These are phyloP conservation scores for Lepidothrix coronata DNA, from an alignment of 2,113 vertebrate species.

Conservation along the genomic window DNA sequence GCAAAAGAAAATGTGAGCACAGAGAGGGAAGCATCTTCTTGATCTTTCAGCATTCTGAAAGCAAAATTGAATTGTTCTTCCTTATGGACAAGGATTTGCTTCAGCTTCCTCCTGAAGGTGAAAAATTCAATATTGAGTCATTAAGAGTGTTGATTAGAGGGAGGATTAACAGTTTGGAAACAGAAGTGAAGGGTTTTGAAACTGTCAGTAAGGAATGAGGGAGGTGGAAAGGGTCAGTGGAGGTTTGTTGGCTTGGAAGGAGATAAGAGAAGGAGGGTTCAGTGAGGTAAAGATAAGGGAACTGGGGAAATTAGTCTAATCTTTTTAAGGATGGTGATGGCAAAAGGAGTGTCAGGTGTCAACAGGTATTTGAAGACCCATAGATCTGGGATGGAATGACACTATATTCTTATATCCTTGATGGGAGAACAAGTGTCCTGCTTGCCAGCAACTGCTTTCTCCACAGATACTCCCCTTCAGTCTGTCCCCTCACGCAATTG, in stretches of 20 bases:
- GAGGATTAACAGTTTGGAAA: not conserved
- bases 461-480: not conserved
- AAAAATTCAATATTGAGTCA: not conserved
- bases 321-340: no score
- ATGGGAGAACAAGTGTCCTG: not conserved
- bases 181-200: not conserved
- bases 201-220: not conserved
- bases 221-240: rapidly evolving
- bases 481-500: rapidly evolving
- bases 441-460: not conserved
- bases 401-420: not conserved
- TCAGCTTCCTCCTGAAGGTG: not conserved
- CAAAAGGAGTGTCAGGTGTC: no score
- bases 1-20: rapidly evolving
- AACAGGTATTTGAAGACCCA: no score
- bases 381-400: no score
- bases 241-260: not conserved
- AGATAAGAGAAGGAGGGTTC: no score
- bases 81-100: not conserved
- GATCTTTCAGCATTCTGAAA: not conserved
- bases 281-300: no score
- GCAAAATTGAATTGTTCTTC: not conserved
- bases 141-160: not conserved
- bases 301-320: no score
- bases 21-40: not conserved